Evolutionary conservation across 2,113 vertebrate species (phyloP), one percentile per base, ranked within the genome.

Genomic region (Etheostoma cragini): DNA sequence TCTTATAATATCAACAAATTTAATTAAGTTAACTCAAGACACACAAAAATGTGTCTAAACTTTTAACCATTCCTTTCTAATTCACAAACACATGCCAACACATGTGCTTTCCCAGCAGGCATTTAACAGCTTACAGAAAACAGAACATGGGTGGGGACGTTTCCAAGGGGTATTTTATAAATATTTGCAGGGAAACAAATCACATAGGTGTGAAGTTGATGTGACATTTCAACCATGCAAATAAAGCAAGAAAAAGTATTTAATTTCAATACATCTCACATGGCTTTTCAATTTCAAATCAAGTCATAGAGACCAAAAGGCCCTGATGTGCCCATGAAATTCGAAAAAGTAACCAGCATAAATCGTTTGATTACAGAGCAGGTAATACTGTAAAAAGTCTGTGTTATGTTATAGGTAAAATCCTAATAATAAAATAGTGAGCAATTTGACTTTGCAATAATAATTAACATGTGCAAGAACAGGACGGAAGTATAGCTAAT

Each of bases 1-100:
- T 70, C 17, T 42, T 58, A 50, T 42, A 22, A 35, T 6, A 54
- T 75, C 64, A 69, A 35, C n/a, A 49, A 2, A 16, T 12, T 35
- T 60, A 53, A 70, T 42, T 57, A 52, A 30, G 42, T 49, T 68
- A 38, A 62, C 19, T 24, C 33, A 13, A 33, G 62, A 78, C 61
- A 26, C 1, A 22, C 38, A 30, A 71, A 70, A 16, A 49, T 56
- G 54, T n/a, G 15, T 60, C 19, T 57, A 38, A 49, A 57, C 69
- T 19, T 62, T 52, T 5, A 56, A 33, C 16, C 38, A 6, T 22
- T 72, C 1, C 13, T 71, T 69, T 61, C 26, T 78, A n/a, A 49
- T 62, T 68, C 33, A 67, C 16, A 53, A 78, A 56, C 56, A 54
- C 16, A 50, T 38, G 26, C 24, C 4, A 3, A 68, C 35, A 50